phyloP scores from a whole-genome alignment of 2,113 vertebrate species.

The Paedocypris sp. region DNA sequence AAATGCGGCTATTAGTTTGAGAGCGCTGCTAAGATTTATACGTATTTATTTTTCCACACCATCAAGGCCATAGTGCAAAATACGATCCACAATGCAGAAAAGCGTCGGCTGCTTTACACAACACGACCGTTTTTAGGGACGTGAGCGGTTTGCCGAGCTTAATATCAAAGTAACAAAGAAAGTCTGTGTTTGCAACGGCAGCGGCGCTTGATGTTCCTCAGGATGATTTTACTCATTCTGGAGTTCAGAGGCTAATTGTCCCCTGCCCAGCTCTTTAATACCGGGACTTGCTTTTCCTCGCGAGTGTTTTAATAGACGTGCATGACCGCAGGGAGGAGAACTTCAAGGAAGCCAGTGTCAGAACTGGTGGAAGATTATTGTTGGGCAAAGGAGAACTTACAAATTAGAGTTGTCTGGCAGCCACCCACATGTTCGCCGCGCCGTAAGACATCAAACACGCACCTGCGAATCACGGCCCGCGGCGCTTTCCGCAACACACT shows the following conservation, averaged over 20 bases:
- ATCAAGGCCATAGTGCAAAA: too few species aligned
- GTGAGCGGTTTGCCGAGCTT: too few species aligned
- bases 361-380: conserved; percentile 17
- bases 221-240: conserved; percentile 14
- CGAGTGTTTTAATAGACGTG: conserved; percentile 6
- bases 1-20: too few species aligned
- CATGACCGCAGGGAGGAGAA: conserved; percentile 3
- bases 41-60: too few species aligned
- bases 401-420: conserved; percentile 28
- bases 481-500: neutral
- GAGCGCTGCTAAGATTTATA: too few species aligned
- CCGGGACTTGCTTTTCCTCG: neutral
- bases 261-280: neutral
- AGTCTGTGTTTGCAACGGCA: neutral
- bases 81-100: too few species aligned
- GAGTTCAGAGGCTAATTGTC: conserved; percentile 29
- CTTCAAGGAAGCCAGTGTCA: conserved; percentile 10
- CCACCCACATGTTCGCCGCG: neutral
- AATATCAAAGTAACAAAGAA: too few species aligned
- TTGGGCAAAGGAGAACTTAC: conserved; percentile 22
- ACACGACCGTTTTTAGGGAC: too few species aligned
- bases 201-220: neutral
- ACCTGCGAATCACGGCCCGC: neutral
- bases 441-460: conserved; percentile 5
- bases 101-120: too few species aligned